phyloP scores from a whole-genome alignment of 2,797 vertebrate species.

The Toxotes lorentzi region DNA sequence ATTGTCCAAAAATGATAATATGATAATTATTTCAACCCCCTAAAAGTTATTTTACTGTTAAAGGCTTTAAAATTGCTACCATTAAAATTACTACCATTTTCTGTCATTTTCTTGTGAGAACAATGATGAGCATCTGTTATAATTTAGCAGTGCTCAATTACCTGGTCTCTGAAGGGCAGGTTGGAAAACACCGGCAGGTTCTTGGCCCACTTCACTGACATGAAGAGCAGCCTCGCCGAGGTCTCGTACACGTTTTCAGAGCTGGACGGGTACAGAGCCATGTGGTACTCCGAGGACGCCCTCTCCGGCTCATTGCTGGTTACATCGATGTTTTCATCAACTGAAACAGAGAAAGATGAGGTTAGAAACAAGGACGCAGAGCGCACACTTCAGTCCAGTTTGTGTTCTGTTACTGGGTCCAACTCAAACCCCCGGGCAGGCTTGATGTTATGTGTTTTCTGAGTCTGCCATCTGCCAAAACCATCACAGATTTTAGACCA shows the following conservation, averaged over 20 bases:
- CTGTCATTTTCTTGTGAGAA: too few species aligned
- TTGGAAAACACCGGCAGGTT: conserved; percentile 97
- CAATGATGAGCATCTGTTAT: too few species aligned
- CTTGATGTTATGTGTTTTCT: too few species aligned
- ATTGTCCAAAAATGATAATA: too few species aligned
- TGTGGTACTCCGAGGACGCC: conserved; percentile 84
- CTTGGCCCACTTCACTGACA: conserved; percentile 99
- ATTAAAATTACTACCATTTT: too few species aligned
- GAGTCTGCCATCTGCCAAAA: too few species aligned
- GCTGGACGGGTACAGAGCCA: conserved; percentile 87
- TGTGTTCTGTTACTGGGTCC: neutral
- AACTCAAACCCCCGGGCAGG: neutral
- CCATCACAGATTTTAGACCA: too few species aligned
- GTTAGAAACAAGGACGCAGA: neutral
- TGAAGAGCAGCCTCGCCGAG: conserved; percentile 95
- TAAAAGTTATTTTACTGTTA: too few species aligned
- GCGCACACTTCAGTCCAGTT: neutral
- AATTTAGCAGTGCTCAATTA: conserved; percentile 59
- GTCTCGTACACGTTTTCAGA: conserved; percentile 94
- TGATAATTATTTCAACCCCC: too few species aligned
- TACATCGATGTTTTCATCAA: conserved; percentile 95
- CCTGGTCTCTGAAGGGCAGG: conserved; percentile 98
- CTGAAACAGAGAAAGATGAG: conserved; percentile 71
- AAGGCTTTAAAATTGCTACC: too few species aligned
- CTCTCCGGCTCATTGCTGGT: conserved; percentile 92